Evolutionary conservation across 2,113 vertebrate genomes (phyloP).

Genomic region (Himantopus leucocephalus): DNA sequence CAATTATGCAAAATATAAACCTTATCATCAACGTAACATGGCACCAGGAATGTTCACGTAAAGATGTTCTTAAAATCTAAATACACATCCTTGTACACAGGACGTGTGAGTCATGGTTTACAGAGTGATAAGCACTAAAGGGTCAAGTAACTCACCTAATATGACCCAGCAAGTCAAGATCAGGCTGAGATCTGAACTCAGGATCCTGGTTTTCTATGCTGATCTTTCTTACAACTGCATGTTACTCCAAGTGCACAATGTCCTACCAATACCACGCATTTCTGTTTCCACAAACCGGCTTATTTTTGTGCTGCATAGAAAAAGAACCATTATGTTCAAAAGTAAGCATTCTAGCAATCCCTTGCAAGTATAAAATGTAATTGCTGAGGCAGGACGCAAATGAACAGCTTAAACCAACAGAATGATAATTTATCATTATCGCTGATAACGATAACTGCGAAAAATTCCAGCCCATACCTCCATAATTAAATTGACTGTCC

Average conservation of each 20-base stretch:
- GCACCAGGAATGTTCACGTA: background rate
- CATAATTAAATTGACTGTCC: background rate
- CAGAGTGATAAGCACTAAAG: background rate
- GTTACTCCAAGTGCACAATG: accelerated
- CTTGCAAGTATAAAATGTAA: background rate
- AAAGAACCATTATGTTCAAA: background rate
- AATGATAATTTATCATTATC: background rate
- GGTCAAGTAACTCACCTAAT: background rate
- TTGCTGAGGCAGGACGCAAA: background rate
- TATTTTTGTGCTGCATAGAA: background rate
- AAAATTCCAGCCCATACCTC: background rate
- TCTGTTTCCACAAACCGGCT: background rate
- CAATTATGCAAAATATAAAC: background rate
- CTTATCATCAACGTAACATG: background rate
- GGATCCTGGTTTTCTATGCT: background rate
- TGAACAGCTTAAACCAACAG: background rate
- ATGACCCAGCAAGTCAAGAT: background rate
- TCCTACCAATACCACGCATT: background rate
- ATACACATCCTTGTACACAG: background rate
- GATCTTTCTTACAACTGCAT: background rate
- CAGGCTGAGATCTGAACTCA: background rate
- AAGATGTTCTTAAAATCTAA: background rate
- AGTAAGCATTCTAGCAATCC: background rate
- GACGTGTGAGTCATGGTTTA: background rate
- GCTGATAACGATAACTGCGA: background rate